Base-by-base conservation (phyloP, 2,888 invertebrate species). In the Tachystola acroxantha region DNA sequence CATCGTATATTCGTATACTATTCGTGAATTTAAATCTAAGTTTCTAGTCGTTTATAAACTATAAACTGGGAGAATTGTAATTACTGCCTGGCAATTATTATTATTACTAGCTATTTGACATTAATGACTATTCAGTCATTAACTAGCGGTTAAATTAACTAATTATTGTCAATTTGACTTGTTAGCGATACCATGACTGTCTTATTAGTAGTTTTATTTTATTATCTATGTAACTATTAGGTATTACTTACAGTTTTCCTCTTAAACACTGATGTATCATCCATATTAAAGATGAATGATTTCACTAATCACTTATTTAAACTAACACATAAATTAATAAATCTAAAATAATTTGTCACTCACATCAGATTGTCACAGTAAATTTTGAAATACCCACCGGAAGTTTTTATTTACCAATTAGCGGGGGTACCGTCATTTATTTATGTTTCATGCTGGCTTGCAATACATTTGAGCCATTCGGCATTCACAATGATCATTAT, bases 241-340 rank as follows among this genome's bases (percentile, higher is more conserved):
- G n/a, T n/a, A n/a, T 24, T 34, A 39, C 42, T 43, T 35, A 43
- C 39, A 12, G 22, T 34, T 33, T 37, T 39, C 13, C 26, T 31
- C n/a, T 34, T 39, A 22, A 42, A 37, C 9, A 34, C 29, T 25
- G n/a, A n/a, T 11, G 27, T 29, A n/a, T 34, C 13, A 9, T 37
- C 14, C 41, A 32, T 32, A 12, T 9, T 12, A n/a, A n/a, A 25
- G 10, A 10, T 26, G 10, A 3, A n/a, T 13, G n/a, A 26, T 13
- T 25, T 14, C 7, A 2, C 7, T 12, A 32, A 12, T 30, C 3
- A 16, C 6, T 30, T 14, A 1, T 3, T 20, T 20, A 20, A 20
- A 19, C 6, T 20, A 20, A 3, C 9, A 2, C 2, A 9, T 3
- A 20, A 7, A 5, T 20, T 5, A 7, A 20, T 7, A 7, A 3